Conservation (phyloP, 2,113 vertebrate genomes). For the Alectura lathami region DNA sequence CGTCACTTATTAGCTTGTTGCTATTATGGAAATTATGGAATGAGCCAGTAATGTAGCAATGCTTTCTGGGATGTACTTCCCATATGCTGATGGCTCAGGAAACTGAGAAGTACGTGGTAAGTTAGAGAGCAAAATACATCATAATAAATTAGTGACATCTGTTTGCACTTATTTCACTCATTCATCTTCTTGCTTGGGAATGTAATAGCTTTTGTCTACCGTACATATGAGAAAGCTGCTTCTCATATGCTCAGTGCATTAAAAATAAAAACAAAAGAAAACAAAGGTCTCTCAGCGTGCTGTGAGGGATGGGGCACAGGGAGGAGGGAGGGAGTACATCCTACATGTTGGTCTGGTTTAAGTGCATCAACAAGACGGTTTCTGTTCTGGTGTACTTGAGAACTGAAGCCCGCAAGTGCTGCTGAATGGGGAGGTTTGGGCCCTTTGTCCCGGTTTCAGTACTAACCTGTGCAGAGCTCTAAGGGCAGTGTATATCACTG, state of each 20-base stretch:
- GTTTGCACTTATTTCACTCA: neutral
- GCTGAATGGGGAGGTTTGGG: neutral
- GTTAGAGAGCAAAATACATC: neutral
- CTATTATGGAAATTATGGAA: neutral
- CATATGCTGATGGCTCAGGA: neutral
- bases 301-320: neutral
- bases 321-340: neutral
- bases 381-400: neutral
- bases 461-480: neutral
- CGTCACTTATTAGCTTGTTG: neutral
- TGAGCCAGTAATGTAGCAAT: neutral
- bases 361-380: neutral
- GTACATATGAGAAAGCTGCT: neutral
- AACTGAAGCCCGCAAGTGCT: neutral
- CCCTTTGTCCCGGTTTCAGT: neutral
- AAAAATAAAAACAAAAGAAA: neutral
- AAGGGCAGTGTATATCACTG: accelerated
- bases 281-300: neutral
- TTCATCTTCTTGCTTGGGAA: neutral
- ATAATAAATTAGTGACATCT: neutral
- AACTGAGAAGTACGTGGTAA: neutral
- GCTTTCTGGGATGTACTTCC: neutral
- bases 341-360: neutral
- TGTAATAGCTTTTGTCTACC: neutral
- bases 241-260: neutral